Evolutionary conservation across 2,888 invertebrate species (phyloP).

Genomic region (Crocallis elinguaria): DNA sequence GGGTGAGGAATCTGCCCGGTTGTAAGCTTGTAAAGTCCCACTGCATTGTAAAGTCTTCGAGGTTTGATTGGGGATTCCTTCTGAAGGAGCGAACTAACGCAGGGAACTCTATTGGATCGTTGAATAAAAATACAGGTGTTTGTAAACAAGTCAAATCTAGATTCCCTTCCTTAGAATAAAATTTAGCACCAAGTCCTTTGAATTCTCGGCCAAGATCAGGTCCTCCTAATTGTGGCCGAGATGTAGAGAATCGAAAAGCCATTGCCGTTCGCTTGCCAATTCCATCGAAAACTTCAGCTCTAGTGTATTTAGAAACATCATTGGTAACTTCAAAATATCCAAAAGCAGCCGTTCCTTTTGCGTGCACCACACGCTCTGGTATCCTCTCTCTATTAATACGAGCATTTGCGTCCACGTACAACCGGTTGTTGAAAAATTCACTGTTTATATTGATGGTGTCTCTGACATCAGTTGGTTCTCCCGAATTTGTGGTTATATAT

Average conservation of each 20-base stretch:
- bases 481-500: conserved; percentile 88
- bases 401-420: conserved; percentile 88
- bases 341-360: conserved; percentile 94
- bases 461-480: conserved; percentile 90
- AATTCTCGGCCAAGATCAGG: conserved; percentile 70
- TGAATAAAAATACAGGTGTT: conserved; percentile 83
- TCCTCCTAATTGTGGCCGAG: conserved; percentile 86
- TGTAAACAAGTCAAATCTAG: conserved; percentile 69
- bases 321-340: conserved; percentile 93
- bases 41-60: conserved; percentile 53
- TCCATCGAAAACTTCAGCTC: conserved; percentile 84
- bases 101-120: conserved; percentile 81
- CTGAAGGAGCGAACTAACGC: conserved; percentile 80
- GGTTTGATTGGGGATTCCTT: conserved; percentile 83
- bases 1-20: conserved; percentile 89
- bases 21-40: conserved; percentile 81
- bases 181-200: conserved; percentile 73
- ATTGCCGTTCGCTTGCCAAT: conserved; percentile 86
- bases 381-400: conserved; percentile 91
- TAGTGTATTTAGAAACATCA: conserved; percentile 87
- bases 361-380: conserved; percentile 95
- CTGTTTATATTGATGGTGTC: conserved; percentile 57
- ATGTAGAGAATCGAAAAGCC: conserved; percentile 84
- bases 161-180: conserved; percentile 59
- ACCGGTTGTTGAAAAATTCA: conserved; percentile 55